phyloP scores from a whole-genome alignment of 2,113 vertebrate genomes.

The Phocoena sinus region DNA sequence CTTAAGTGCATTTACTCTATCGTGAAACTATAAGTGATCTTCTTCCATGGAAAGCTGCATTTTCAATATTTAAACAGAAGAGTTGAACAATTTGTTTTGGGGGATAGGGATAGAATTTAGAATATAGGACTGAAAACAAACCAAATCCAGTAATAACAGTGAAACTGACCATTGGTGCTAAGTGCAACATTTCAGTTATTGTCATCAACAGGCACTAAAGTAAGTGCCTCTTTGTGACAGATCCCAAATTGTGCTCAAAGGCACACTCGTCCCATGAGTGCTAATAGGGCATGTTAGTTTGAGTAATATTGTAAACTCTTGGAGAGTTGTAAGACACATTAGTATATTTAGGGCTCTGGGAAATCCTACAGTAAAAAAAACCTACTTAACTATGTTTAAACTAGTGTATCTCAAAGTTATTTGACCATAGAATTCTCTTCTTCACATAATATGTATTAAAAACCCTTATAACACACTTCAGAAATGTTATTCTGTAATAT shows the following conservation, averaged over 20 bases:
- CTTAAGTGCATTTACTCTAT: neutral
- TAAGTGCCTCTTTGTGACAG: neutral
- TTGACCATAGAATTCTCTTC: neutral
- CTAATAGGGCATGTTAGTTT: neutral
- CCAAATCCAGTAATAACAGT: neutral
- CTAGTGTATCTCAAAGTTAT: neutral
- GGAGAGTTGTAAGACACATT: neutral
- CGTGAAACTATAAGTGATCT: neutral
- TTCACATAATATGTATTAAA: neutral
- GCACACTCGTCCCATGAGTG: neutral
- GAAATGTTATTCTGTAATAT: neutral
- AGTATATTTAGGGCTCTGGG: neutral
- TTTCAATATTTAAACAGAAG: conserved; percentile 7
- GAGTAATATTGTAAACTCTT: neutral
- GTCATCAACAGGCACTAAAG: neutral
- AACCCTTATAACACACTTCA: neutral
- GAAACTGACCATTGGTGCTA: neutral
- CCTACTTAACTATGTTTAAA: neutral
- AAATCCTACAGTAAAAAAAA: neutral
- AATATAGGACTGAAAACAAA: neutral
- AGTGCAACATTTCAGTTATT: neutral
- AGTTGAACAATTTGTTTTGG: neutral
- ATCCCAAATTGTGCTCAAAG: neutral
- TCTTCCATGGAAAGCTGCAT: neutral
- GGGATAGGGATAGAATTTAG: neutral